Evolutionary conservation across 2,113 vertebrate species (phyloP).

Genomic region (Hiodon tergisus): DNA sequence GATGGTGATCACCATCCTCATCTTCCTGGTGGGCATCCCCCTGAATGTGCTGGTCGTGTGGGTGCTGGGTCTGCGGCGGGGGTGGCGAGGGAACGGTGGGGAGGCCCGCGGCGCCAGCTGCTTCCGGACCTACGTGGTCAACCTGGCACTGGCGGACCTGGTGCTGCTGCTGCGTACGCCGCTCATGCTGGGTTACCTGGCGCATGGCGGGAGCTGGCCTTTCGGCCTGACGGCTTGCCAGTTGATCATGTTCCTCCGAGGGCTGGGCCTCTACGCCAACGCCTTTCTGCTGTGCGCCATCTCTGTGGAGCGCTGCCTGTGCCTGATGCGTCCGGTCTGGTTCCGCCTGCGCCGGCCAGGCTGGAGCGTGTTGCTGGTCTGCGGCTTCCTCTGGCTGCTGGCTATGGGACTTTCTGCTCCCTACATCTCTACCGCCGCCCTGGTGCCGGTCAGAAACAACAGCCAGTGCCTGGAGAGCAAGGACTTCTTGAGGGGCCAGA

Average conservation of each 20-base stretch:
- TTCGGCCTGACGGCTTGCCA: slow-evolving; percentile 46
- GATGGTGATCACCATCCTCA: slow-evolving; percentile 47
- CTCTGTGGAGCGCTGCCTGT: slow-evolving; percentile 64
- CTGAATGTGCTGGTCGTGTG: slow-evolving; percentile 64
- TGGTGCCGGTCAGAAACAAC: rapidly evolving
- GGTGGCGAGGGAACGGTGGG: slow-evolving; percentile 30
- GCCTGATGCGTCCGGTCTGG: slow-evolving; percentile 64
- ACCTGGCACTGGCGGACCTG: slow-evolving; percentile 64
- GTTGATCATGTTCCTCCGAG: slow-evolving; percentile 56
- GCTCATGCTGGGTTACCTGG: slow-evolving; percentile 55
- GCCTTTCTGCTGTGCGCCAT: slow-evolving; percentile 65
- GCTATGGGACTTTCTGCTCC: slow-evolving; percentile 49
- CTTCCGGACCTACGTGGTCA: slow-evolving; percentile 64
- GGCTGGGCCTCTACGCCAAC: slow-evolving; percentile 57
- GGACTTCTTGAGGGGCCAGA: background rate
- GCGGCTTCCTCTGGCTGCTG: slow-evolving; percentile 50
- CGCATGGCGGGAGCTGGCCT: slow-evolving; percentile 51
- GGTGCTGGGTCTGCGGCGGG: slow-evolving; percentile 46
- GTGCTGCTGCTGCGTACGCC: slow-evolving; percentile 60
- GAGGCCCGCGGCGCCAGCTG: slow-evolving; percentile 55
- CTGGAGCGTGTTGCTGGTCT: slow-evolving; percentile 61
- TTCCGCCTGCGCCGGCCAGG: slow-evolving; percentile 50
- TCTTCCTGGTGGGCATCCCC: slow-evolving; percentile 60
- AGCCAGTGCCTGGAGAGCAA: slow-evolving; percentile 37
- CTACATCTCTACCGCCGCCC: slow-evolving; percentile 43